Base-by-base conservation (phyloP, 35 echinoderm and acorn worm species). In the Chiridota heheva region DNA sequence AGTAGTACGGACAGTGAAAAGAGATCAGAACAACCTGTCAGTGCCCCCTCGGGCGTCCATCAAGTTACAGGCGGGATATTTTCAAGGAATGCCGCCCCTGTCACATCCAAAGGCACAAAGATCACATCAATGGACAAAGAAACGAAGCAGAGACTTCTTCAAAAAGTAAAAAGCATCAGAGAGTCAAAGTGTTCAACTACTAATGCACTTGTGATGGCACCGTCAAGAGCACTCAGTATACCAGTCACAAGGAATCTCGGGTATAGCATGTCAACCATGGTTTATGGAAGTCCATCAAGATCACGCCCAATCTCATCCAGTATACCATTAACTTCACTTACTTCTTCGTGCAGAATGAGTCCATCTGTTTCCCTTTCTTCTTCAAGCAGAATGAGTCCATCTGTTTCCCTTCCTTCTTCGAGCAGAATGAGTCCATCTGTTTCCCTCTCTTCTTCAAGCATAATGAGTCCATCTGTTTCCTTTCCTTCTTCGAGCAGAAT, bases 151-250 rank as follows among this genome's bases (percentile, higher is more conserved):
- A 44, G 85, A 25, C 69, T 93, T 7, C 72, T 88, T 60, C 84
- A 88, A 32, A 93, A 88, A 67, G 90, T 93, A 0, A 82, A 72
- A 42, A 76, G 51, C 26, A 93, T 93, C 70, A 58, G 90, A 33
- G 90, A 84, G 15, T 40, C 87, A 58, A 83, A 86, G 57, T 3
- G 22, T n/a, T 20, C 35, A 6, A 69, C 61, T 15, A 87, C 73
- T 1, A 87, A 68, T 16, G 85, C 85, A 15, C 27, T 87, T 8
- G 36, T 62, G 65, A 20, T 80, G 13, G 61, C 76, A 17, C 85
- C 85, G 32, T 69, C 61, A 29, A 42, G 66, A 45, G 85, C 85
- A 28, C 73, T 87, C 45, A 76, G 72, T 37, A 80, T 87, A 36
- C 73, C 73, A 24, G 75, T 57, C 15, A 78, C 75, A 4, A 36